Base-by-base conservation (phyloP, 2,113 vertebrate species). In the Uria lomvia region DNA sequence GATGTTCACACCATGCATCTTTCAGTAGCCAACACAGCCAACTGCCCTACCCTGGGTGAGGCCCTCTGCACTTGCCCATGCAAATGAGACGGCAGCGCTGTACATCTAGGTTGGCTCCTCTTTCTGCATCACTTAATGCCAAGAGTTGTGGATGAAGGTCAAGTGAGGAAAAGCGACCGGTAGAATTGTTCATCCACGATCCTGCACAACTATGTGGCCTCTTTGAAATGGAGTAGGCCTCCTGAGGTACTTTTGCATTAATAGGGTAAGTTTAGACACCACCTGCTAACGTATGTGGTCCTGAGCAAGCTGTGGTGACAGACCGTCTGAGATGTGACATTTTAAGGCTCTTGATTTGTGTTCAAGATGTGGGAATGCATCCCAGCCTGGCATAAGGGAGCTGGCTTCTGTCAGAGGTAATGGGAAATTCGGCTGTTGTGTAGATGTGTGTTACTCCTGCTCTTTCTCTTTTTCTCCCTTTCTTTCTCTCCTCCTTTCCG, bases 301-400 rank as follows among this genome's bases (percentile, higher is more conserved):
- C 83, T 92, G 73, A 92, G 73, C 71, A 90, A 86, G 71, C 70
- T 94, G 32, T 92, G 53, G 68, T 86, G 80, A 86, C 60, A 82
- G 83, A 71, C 45, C 20, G 1, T 30, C 42, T 76, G n/a, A 15
- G 56, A 72, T 16, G 11, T 70, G 74, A 91, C 59, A 43, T 84
- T 83, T 36, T 43, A 82, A 88, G 12, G 32, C 73, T 63, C 58
- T 74, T 83, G 40, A 58, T 62, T 90, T 65, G 23, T 73, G 78
- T 90, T 88, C 74, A 94, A 58, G 79, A 90, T 73, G n/a, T 81
- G 50, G 40, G 59, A 96, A 77, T 72, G 43, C 5, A 0, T 82
- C 53, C 58, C 77, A 72, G 63, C 47, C 83, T 94, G 59, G 27
- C 89, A 49, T 40, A 74, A 80, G 53, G 21, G 58, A 89, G 42